Evolutionary conservation across 2,888 invertebrate genomes (phyloP), one percentile per base, ranked within the genome.

Genomic region (Rosalia funebris): DNA sequence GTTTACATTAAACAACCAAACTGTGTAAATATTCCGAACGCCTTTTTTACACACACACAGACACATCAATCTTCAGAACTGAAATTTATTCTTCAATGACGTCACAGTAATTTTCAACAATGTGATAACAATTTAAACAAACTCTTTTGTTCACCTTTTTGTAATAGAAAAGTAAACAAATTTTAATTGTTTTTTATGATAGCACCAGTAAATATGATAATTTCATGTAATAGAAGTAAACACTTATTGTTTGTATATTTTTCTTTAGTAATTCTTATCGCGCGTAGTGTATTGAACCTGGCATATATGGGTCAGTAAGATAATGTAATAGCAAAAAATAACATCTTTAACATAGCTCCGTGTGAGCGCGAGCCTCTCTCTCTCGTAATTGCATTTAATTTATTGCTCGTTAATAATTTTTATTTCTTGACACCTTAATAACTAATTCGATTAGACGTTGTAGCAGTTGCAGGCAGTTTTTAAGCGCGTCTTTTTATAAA

Each of bases 251-350:
- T 65, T 68, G 71, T 73, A 62, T 71, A 66, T 72, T 73, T 71
- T 73, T 72, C 70, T 72, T 72, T 72, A 63, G 70, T 68, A 66
- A 66, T 57, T 66, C 68, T 75, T 75, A 73, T 75, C 72, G 58
- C 45, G 57, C 31, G 11, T 16, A 52, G 66, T 70, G 63, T 58
- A 56, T 42, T 63, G 66, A 63, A 66, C 66, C 53, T 54, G 65
- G 58, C 60, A 63, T 71, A 77, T 75, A 73, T 77, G 68, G 77
- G 77, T 77, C 77, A 75, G 69, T 70, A 62, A 73, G 76, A 76
- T 76, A 76, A 75, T 70, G 65, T 56, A 65, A 68, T 68, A 60
- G 69, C 66, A 52, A 69, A 67, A 70, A 69, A 54, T 62, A 55
- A 55, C 52, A 41, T 53, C 39, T 50, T 53, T 53, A 32, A 53